These are phyloP conservation scores for Siphamia tubifer DNA, from an alignment of 2,113 vertebrate species.

Conservation along the genomic window DNA sequence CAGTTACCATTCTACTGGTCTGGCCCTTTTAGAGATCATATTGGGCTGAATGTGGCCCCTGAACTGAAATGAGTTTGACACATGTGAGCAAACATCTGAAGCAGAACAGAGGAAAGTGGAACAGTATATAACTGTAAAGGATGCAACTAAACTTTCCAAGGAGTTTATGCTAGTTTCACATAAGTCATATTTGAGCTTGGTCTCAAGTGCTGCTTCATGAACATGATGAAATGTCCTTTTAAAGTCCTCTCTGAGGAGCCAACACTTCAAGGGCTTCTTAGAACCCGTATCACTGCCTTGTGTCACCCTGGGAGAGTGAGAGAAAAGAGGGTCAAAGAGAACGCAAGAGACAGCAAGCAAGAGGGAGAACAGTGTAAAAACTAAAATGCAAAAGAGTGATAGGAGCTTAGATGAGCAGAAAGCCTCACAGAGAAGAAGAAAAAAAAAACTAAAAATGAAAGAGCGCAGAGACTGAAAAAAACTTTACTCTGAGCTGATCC, in stretches of 20 bases:
- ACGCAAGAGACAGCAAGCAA: slow-evolving; percentile 52
- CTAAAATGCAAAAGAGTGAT: slow-evolving; percentile 69
- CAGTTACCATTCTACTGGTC: too few species aligned
- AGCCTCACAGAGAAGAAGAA: slow-evolving; percentile 61
- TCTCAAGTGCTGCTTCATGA: slow-evolving; percentile 70
- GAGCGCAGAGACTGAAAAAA: slow-evolving; percentile 42
- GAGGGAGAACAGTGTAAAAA: slow-evolving; percentile 61
- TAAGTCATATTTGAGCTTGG: slow-evolving; percentile 71
- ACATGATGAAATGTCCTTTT: slow-evolving; percentile 80
- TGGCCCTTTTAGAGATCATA: too few species aligned
- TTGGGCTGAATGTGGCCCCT: too few species aligned
- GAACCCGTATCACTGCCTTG: slow-evolving; percentile 76
- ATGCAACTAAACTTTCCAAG: slow-evolving; percentile 70
- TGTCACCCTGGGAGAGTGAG: slow-evolving; percentile 70
- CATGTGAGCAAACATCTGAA: too few species aligned
- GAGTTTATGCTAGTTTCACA: slow-evolving; percentile 71
- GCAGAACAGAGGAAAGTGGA: too few species aligned
- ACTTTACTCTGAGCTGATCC: slow-evolving; percentile 64
- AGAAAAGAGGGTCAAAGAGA: slow-evolving; percentile 62
- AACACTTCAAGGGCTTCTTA: slow-evolving; percentile 80
- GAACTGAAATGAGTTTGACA: too few species aligned
- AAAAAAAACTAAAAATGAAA: slow-evolving; percentile 76
- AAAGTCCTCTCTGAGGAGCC: slow-evolving; percentile 76
- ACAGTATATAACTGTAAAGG: slow-evolving; percentile 36
- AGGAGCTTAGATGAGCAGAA: slow-evolving; percentile 57